Base-by-base conservation (phyloP, 2,888 invertebrate species). In the Drosophila atripex region DNA sequence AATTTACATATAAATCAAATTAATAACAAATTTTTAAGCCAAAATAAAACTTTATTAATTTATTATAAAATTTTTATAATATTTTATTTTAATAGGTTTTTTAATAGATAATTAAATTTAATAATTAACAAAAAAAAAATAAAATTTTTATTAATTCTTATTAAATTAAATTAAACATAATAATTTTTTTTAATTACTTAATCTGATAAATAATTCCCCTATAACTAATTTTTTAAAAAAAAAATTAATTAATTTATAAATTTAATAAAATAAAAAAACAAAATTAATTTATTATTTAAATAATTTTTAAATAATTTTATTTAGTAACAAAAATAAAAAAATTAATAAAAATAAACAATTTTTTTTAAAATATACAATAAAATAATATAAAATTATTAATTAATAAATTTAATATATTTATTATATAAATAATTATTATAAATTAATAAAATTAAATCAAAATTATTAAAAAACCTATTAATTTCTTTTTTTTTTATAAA, bases 1-100 rank as follows among this genome's bases (percentile, higher is more conserved):
- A 93, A 93, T 92, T 93, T 92, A 92, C 92, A 93, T 93, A 91
- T 93, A 93, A 93, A 93, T 92, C 91, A 93, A 92, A 92, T 76
- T 92, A 90, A 86, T 77, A 93, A 91, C 90, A 92, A 93, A 93
- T 88, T 91, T 71, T 64, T 63, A 86, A 92, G 88, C 88, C 91
- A 92, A 90, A 89, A 93, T 92, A 92, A 93, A 92, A 92, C 92
- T 91, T 92, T 92, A 65, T 50, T 55, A n/a, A 25, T 52, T 18
- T 12, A 23, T 16, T 11, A 21, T n/a, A 18, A 18, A 18, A 18
- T 18, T 1, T 18, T 18, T 18, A 18, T 18, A 1, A 2, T 1
- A 18, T 18, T 18, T 18, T 18, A 18, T 1, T 18, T 1, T 18
- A 18, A 18, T 18, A n/a, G n/a, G n/a, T n/a, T 18, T 18, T 18